Percentiles rank a stretch among this genome's conserved stretches.
These are phyloP conservation scores for Caenorhabditis elegans DNA, from an alignment of 1,140 invertebrate species.

Conservation along the genomic window WBcel235 BX284605.5:6277001-6277500, in stretches of 20 bases:
- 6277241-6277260: constrained; percentile 20
- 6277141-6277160: constrained; percentile 3
- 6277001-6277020: constrained; percentile 13
- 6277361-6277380: not conserved
- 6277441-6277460: too few relatives aligned
- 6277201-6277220: constrained; percentile 20
- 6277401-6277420: too few relatives aligned
- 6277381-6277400: constrained; percentile 24
- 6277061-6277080: constrained; percentile 12
- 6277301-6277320: constrained; percentile 9
- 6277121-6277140: not conserved
- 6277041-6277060: constrained; percentile 19
- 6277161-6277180: constrained; percentile 21
- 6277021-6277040: constrained; percentile 5
- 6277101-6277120: constrained; percentile 1
- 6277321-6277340: constrained; percentile 15
- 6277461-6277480: not conserved
- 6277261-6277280: not conserved
- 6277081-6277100: not conserved
- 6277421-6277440: too few relatives aligned
- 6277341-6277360: not conserved
- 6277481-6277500: too few relatives aligned
- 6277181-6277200: constrained; percentile 20
- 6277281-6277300: constrained; percentile 3
- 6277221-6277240: constrained; percentile 16